Evolutionary conservation across 1,140 invertebrate genomes (phyloP), one percentile per base, ranked within the genome.

Genomic region (Palaemon carinicauda): DNA sequence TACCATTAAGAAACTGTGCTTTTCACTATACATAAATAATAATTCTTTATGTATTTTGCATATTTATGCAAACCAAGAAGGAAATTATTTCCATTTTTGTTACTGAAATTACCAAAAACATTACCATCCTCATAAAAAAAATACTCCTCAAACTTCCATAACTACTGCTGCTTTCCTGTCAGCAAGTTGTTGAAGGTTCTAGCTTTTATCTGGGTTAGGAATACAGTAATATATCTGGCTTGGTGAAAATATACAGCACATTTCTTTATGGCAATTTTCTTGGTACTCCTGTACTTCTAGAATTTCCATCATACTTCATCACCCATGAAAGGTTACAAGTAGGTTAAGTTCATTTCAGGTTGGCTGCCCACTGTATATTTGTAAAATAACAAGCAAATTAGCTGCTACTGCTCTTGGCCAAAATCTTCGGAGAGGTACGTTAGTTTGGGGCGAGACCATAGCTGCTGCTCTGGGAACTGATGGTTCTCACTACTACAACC

Each of bases 371-470:
- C 93, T 99, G 81, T 99, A 99, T 93, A 94, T 99, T 90, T 97
- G 98, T 89, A 97, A 98, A 94, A 96, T 99, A 89, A 99, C 98
- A 97, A 97, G 96, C 90, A 96, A 96, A 92, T 94, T 94, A 90
- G 96, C 97, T 19, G 96, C 95, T 52, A 93, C 96, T 90, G 94
- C 95, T 65, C 92, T 99, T 88, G 94, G 94, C 15, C 91, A 93
- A 75, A 95, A 96, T 60, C 93, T 96, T 12, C 88, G 89, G 41
- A 91, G 92, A 52, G 92, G 92, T 80, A 86, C 82, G 19, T 91
- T 94, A 52, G 93, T 97, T 31, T 97, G 95, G 92, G 97, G 96
- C 27, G 96, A 97, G 91, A 93, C 95, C 5, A 93, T 96, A 78
- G 96, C 95, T 74, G 95, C 96, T 89, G 93, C 94, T 89, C 91